These are phyloP conservation scores for Corvus moneduloides DNA, from an alignment of 2,113 vertebrate species.

Conservation along the genomic window DNA sequence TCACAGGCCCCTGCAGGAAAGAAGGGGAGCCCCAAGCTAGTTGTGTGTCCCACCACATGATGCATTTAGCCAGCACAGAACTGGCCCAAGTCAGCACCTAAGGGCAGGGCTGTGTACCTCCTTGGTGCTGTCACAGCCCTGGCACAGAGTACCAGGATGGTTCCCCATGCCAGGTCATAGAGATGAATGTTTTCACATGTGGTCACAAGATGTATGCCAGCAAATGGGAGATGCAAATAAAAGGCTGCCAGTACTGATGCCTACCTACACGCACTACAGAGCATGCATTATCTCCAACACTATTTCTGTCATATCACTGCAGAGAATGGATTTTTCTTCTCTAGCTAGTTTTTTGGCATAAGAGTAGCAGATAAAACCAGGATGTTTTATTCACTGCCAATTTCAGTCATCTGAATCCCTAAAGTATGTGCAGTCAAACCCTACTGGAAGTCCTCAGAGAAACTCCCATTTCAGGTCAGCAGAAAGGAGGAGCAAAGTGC, in stretches of 20 bases:
- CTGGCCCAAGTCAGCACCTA: not conserved
- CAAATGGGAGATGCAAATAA: not conserved
- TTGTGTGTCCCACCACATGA: not conserved
- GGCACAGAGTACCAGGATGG: rapidly evolving
- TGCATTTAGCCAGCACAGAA: not conserved
- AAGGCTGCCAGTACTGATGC: not conserved
- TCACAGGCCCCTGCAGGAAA: not conserved
- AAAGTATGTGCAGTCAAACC: not conserved
- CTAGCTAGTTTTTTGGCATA: not conserved
- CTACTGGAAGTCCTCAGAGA: not conserved
- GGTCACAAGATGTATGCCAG: not conserved
- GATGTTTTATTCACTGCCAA: not conserved
- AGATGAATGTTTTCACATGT: not conserved
- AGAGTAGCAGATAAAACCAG: not conserved
- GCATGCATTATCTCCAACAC: rapidly evolving
- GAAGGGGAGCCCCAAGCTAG: not conserved
- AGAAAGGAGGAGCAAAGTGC: not conserved
- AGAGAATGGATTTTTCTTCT: not conserved
- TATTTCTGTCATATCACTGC: not conserved
- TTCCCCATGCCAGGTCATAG: rapidly evolving
- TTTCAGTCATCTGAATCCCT: not conserved
- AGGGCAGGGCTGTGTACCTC: not conserved
- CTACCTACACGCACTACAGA: not conserved
- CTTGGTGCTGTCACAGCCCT: not conserved
- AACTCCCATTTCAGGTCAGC: not conserved